A percentile compares a stretch with the other conserved stretches of the same genome.
Evolutionary conservation across 1,140 invertebrate species (phyloP).

Genomic region (Metopolophium dirhodum): DNA sequence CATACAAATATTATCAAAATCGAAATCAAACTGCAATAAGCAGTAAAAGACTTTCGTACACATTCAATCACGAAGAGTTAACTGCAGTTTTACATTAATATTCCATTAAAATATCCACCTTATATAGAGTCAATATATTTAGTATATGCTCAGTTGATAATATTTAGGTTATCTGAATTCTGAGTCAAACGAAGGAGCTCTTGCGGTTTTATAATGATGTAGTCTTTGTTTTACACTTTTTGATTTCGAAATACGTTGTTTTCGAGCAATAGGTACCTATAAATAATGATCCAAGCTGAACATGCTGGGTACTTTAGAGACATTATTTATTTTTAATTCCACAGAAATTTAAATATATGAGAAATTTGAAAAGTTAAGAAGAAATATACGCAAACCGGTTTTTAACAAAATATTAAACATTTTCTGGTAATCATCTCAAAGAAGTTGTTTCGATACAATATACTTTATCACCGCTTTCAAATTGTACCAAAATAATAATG

Average conservation of each 20-base stretch:
- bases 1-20: background rate
- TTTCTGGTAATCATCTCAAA: background rate
- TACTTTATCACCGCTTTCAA: background rate
- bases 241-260: background rate
- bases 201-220: conserved; percentile 1
- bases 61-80: background rate
- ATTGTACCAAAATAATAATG: background rate
- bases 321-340: background rate
- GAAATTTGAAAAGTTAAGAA: background rate
- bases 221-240: conserved; percentile 9
- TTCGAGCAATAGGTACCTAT: background rate
- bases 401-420: background rate
- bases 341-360: conserved; percentile 6
- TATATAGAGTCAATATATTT: background rate
- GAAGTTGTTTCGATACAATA: background rate
- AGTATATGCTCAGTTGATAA: background rate
- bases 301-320: background rate
- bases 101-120: background rate
- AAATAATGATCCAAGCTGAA: background rate
- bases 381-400: background rate
- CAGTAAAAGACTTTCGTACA: background rate
- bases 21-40: background rate
- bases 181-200: background rate
- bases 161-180: conserved; percentile 9
- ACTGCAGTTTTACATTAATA: background rate